Conservation (phyloP, 2,888 invertebrate species). For the Bruchidius siliquastri region DNA sequence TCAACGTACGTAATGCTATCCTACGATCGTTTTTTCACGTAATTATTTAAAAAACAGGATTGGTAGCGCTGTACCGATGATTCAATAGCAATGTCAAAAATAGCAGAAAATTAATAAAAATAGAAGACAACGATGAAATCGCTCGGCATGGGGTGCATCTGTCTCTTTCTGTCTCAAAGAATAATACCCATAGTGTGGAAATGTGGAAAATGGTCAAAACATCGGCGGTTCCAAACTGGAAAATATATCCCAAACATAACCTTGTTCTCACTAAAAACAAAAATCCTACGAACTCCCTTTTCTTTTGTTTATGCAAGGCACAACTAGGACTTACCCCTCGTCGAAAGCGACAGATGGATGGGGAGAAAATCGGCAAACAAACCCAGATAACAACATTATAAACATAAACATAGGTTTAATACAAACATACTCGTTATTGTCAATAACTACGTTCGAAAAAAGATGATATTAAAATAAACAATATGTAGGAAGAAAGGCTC, state of each 20-base stretch:
- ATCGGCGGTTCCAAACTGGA: constrained; percentile 21
- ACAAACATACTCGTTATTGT: constrained; percentile 10
- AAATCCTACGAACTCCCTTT: neutral
- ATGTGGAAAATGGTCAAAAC: constrained; percentile 12
- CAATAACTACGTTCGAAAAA: constrained; percentile 19
- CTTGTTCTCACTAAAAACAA: neutral
- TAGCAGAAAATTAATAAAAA: neutral
- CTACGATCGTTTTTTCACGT: constrained; percentile 4
- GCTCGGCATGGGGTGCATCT: constrained; percentile 17
- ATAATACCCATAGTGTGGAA: constrained; percentile 5
- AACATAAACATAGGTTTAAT: neutral
- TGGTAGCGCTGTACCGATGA: neutral
- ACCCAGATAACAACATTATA: neutral
- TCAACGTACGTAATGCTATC: constrained; percentile 9
- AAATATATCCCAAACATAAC: constrained; percentile 8
- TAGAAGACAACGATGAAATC: neutral
- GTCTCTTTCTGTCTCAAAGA: constrained; percentile 14
- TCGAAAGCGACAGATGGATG: neutral
- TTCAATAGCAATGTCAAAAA: neutral
- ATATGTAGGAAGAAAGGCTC: constrained; percentile 41
- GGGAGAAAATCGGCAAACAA: neutral
- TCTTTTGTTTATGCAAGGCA: neutral
- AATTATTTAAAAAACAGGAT: neutral
- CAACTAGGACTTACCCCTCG: neutral
- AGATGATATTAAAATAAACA: constrained; percentile 30